Percentiles rank a stretch among this genome's conserved stretches.
phyloP scores from a whole-genome alignment of 2,888 invertebrate genomes.

The Hesperia comma region DNA sequence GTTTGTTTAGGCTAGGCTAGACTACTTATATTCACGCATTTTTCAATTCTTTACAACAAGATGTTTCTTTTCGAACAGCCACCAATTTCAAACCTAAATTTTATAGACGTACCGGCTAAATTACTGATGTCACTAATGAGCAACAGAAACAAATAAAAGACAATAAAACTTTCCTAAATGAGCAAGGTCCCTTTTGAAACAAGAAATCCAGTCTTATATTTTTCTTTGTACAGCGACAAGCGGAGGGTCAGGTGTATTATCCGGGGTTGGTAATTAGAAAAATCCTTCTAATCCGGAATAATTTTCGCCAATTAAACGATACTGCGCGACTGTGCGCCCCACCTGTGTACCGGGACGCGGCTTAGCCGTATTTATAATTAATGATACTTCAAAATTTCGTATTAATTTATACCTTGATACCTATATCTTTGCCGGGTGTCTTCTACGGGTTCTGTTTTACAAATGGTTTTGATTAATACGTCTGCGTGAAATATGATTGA shows the following conservation, averaged over 20 bases:
- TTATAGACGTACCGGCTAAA: too few species aligned
- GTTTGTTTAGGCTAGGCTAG: too few species aligned
- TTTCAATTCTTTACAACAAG: too few species aligned
- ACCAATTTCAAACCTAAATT: too few species aligned
- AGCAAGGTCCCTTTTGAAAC: not conserved
- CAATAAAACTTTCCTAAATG: not conserved
- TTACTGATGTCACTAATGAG: too few species aligned
- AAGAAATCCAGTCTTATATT: conserved; percentile 17
- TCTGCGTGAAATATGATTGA: not conserved
- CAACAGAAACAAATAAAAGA: too few species aligned
- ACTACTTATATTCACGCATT: too few species aligned
- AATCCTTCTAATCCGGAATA: conserved; percentile 68
- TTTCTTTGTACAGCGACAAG: conserved; percentile 16
- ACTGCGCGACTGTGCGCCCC: conserved; percentile 53
- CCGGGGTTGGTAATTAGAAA: conserved; percentile 65
- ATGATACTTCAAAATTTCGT: conserved; percentile 19
- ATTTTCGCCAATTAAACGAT: conserved; percentile 74
- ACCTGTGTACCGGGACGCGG: conserved; percentile 59
- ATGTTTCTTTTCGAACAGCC: too few species aligned
- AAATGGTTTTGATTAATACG: not conserved
- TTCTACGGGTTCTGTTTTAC: not conserved
- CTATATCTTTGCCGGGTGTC: conserved; percentile 8
- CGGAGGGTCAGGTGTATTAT: conserved; percentile 32
- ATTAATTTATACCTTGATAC: conserved; percentile 7
- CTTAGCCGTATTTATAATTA: conserved; percentile 33